Evolutionary conservation across 1,140 invertebrate genomes (phyloP).

Genomic region (Drosophila takahashii): DNA sequence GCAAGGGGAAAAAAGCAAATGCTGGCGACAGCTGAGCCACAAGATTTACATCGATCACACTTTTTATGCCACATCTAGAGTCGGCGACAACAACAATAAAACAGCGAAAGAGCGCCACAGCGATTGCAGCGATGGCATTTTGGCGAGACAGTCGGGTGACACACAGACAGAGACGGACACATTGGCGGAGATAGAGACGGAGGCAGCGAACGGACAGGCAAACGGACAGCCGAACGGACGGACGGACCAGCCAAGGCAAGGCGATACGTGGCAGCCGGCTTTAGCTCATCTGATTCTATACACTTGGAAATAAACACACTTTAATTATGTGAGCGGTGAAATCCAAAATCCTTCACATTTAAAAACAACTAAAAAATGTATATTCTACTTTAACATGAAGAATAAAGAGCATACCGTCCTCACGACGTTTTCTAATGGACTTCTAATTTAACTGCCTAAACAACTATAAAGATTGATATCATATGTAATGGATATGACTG

Average conservation of each 20-base stretch:
- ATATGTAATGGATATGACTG: no score
- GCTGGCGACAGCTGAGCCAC: slow-evolving; percentile 65
- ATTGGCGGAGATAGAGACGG: slow-evolving; percentile 9
- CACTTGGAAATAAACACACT: neutral
- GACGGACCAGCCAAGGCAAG: slow-evolving; percentile 2
- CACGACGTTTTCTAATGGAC: no score
- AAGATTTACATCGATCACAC: slow-evolving; percentile 80
- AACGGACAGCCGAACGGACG: slow-evolving; percentile 2
- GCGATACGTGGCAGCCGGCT: slow-evolving; percentile 3
- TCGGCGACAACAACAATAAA: slow-evolving; percentile 15
- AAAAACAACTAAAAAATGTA: no score
- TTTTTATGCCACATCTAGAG: slow-evolving; percentile 80
- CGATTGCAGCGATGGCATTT: slow-evolving; percentile 52
- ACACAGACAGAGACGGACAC: slow-evolving; percentile 27
- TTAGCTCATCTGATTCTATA: slow-evolving; percentile 8
- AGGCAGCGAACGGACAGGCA: slow-evolving; percentile 1
- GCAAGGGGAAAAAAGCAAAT: slow-evolving; percentile 31
- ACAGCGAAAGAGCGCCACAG: slow-evolving; percentile 28
- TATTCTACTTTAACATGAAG: no score
- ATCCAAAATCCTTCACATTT: no score
- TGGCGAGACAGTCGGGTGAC: slow-evolving; percentile 72
- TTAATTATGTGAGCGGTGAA: no score
- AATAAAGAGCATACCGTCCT: no score
- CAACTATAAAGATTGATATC: no score
- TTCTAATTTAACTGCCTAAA: no score